Percentiles rank a stretch among this genome's conserved stretches.
Evolutionary conservation across 2,797 vertebrate species (phyloP).

Genomic region (Pogoniulus pusillus): DNA sequence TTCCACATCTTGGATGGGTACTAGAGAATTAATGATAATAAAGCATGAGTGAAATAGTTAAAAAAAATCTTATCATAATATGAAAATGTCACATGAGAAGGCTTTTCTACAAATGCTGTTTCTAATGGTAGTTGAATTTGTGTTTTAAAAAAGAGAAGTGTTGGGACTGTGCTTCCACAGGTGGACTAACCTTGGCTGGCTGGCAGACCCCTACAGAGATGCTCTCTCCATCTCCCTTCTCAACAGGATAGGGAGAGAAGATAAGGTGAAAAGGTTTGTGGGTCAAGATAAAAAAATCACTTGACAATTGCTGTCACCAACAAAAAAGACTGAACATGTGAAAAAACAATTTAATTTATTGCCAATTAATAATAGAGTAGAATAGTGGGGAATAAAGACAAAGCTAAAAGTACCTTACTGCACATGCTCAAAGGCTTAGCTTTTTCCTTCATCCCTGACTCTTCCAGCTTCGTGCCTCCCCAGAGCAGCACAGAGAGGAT

Average conservation of each 20-base stretch:
- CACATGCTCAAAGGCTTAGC: background rate
- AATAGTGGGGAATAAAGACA: background rate
- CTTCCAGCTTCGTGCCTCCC: background rate
- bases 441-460: background rate
- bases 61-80: background rate
- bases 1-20: background rate
- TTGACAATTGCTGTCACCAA: background rate
- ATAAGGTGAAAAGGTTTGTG: background rate
- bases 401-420: background rate
- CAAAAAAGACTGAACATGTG: background rate
- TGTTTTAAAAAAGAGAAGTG: background rate
- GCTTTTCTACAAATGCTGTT: background rate
- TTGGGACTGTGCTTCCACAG: background rate
- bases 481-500: accelerated
- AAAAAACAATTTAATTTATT: background rate
- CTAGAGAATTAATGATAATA: background rate
- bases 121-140: background rate
- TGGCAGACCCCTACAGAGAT: background rate
- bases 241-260: background rate
- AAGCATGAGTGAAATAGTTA: background rate
- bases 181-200: background rate
- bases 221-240: background rate
- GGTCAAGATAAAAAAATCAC: background rate
- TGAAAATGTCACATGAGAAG: background rate
- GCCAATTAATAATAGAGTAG: background rate